phyloP scores from a whole-genome alignment of 1,140 invertebrate species.

The Brachionus calyciflorus region DNA sequence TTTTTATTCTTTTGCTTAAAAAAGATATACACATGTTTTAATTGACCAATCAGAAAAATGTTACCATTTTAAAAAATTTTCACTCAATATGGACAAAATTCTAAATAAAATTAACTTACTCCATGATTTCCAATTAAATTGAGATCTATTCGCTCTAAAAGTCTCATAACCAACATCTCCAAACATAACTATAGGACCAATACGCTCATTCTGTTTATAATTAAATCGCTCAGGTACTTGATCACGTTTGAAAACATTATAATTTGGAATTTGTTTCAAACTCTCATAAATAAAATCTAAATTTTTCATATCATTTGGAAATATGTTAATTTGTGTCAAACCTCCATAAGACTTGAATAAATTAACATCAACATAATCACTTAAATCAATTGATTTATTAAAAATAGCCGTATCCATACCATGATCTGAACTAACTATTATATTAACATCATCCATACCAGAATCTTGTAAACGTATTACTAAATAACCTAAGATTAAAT shows the following conservation, averaged over 20 bases:
- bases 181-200: slow-evolving; percentile 32
- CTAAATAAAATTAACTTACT: too few relatives aligned
- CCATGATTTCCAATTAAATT: slow-evolving; percentile 9
- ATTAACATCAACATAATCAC: slow-evolving; percentile 62
- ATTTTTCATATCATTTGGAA: slow-evolving; percentile 25
- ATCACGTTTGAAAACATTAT: slow-evolving; percentile 26
- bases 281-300: slow-evolving; percentile 35
- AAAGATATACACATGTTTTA: too few relatives aligned
- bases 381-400: slow-evolving; percentile 66
- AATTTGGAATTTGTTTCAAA: slow-evolving; percentile 26
- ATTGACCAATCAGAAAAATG: too few relatives aligned
- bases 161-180: slow-evolving; percentile 20
- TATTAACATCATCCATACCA: slow-evolving; percentile 66
- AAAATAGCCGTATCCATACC: slow-evolving; percentile 66
- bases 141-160: background rate
- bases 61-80: background rate
- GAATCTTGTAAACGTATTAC: slow-evolving; percentile 49
- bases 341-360: slow-evolving; percentile 59
- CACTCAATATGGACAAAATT: background rate
- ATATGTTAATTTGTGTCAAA: slow-evolving; percentile 60
- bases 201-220: background rate
- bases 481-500: slow-evolving; percentile 26
- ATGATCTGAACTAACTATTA: slow-evolving; percentile 73
- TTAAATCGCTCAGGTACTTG: background rate
- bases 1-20: too few relatives aligned